Conservation (phyloP, 2,113 vertebrate genomes). For the Phrynocephalus versicolor region DNA sequence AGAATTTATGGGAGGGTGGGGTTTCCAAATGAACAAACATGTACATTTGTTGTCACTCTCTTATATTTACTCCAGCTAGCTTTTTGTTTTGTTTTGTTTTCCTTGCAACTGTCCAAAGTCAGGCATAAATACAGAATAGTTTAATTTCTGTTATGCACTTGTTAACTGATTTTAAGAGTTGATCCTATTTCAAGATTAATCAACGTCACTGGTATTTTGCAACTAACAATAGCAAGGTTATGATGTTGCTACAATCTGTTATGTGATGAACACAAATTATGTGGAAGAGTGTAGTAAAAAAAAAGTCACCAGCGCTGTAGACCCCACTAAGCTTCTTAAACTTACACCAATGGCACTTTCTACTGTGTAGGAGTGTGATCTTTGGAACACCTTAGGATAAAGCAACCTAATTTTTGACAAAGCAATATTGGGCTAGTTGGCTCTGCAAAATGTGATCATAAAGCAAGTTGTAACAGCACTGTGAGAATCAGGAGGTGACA, state of each 20-base stretch:
- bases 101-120: constrained; percentile 1
- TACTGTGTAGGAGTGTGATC: background rate
- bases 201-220: background rate
- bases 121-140: constrained; percentile 17
- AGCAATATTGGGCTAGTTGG: background rate
- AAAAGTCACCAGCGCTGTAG: background rate
- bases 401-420: background rate
- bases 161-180: background rate
- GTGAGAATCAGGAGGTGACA: background rate
- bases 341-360: background rate
- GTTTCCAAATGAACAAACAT: constrained; percentile 2
- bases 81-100: background rate
- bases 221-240: background rate
- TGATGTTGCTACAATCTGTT: background rate
- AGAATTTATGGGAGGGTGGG: background rate
- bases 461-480: background rate
- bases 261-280: background rate
- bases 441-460: background rate
- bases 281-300: background rate
- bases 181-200: background rate
- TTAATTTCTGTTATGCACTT: background rate
- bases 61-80: background rate
- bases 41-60: background rate
- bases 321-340: background rate
- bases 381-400: constrained; percentile 8